These are phyloP conservation scores for Drosophila sp. DNA, from an alignment of 1,140 invertebrate genomes.

Conservation along the genomic window DNA sequence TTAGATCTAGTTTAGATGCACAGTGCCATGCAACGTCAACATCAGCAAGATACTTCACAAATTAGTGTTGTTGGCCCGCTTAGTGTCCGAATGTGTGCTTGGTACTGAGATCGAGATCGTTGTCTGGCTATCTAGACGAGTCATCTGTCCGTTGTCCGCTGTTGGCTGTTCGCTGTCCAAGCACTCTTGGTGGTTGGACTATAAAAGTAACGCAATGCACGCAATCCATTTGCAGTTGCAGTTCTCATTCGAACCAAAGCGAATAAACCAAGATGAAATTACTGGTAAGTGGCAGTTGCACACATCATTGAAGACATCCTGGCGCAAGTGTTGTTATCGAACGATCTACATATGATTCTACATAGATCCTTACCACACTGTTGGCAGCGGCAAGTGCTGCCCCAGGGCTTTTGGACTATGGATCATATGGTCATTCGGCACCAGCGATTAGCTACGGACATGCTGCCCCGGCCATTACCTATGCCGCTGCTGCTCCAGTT, in stretches of 20 bases:
- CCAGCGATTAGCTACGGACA: slow-evolving; percentile 58
- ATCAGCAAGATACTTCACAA: slow-evolving; percentile 74
- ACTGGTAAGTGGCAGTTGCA: slow-evolving; percentile 54
- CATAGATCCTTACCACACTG: slow-evolving; percentile 60
- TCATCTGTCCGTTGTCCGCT: slow-evolving; percentile 48
- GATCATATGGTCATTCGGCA: slow-evolving; percentile 47
- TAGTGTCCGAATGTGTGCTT: slow-evolving; percentile 51
- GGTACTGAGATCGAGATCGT: slow-evolving; percentile 64
- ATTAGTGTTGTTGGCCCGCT: slow-evolving; percentile 76
- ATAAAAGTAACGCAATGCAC: slow-evolving; percentile 74
- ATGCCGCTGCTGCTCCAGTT: slow-evolving; percentile 57
- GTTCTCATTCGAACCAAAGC: slow-evolving; percentile 57
- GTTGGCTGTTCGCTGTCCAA: slow-evolving; percentile 30
- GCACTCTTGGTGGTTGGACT: slow-evolving; percentile 29
- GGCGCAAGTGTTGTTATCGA: background rate
- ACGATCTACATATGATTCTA: background rate
- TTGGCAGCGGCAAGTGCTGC: slow-evolving; percentile 66
- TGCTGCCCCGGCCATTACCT: slow-evolving; percentile 61
- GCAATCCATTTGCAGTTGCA: slow-evolving; percentile 72
- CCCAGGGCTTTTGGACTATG: slow-evolving; percentile 56
- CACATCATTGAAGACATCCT: slow-evolving; percentile 3
- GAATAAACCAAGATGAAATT: slow-evolving; percentile 66
- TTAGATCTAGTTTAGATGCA: background rate
- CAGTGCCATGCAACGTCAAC: slow-evolving; percentile 28
- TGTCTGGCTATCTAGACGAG: slow-evolving; percentile 49